Conservation (phyloP, 2,888 invertebrate species). For the Chrysolina oricalcia region DNA sequence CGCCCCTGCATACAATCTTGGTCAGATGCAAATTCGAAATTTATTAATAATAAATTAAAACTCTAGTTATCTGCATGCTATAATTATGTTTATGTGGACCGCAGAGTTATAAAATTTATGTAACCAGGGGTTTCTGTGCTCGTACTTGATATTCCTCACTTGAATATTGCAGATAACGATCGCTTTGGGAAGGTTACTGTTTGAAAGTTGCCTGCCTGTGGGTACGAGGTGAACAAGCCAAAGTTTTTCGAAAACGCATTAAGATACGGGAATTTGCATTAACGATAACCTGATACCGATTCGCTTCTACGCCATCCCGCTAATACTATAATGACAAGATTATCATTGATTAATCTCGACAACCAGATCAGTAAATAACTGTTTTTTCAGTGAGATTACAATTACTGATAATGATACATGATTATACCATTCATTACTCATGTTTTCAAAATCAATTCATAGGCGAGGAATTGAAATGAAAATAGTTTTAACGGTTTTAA, state of each 20-base stretch:
- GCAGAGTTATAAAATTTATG: slow-evolving; percentile 28
- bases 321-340: not conserved
- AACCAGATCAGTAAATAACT: too few relatives aligned
- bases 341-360: too few relatives aligned
- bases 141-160: not conserved
- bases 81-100: slow-evolving; percentile 44
- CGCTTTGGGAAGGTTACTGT: not conserved
- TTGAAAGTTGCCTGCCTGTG: not conserved
- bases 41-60: slow-evolving; percentile 45
- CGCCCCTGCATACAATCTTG: slow-evolving; percentile 23
- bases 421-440: too few relatives aligned
- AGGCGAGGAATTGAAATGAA: too few relatives aligned
- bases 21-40: slow-evolving; percentile 42
- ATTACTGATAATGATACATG: too few relatives aligned
- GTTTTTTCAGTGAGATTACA: too few relatives aligned
- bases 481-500: too few relatives aligned
- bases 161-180: not conserved
- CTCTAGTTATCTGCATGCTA: slow-evolving; percentile 31
- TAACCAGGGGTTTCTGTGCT: slow-evolving; percentile 4
- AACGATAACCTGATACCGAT: not conserved
- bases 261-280: not conserved
- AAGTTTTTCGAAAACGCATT: not conserved
- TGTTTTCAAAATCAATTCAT: too few relatives aligned
- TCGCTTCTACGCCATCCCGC: not conserved
- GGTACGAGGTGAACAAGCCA: not conserved